Evolutionary conservation across 2,113 vertebrate genomes (phyloP).

Genomic region (Otis tarda): DNA sequence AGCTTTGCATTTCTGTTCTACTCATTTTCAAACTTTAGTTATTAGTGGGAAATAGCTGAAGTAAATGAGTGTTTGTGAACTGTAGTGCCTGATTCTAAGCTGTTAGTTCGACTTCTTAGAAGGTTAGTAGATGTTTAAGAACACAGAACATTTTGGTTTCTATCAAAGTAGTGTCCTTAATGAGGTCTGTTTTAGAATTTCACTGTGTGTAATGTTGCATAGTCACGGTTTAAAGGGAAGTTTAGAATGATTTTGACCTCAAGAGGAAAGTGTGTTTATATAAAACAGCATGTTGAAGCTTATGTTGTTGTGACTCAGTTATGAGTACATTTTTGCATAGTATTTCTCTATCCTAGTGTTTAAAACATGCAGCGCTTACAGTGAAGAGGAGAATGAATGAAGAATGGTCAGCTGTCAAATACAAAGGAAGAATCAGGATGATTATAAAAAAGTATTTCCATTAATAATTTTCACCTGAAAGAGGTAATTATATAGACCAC

Average conservation of each 20-base stretch:
- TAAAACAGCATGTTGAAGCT: background rate
- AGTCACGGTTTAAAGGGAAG: background rate
- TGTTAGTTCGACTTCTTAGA: background rate
- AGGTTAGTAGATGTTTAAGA: background rate
- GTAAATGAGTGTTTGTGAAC: conserved; percentile 68
- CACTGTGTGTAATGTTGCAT: background rate
- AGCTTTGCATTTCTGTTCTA: conserved; percentile 75
- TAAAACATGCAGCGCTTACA: background rate
- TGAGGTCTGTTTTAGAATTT: background rate
- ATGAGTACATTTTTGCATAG: background rate
- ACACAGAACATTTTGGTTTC: background rate
- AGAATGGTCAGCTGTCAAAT: background rate
- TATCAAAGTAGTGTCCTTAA: background rate
- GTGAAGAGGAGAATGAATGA: background rate
- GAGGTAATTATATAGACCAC: background rate
- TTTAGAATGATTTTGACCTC: background rate
- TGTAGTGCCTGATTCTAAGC: conserved; percentile 14
- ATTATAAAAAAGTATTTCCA: background rate
- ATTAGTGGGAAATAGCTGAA: conserved; percentile 65
- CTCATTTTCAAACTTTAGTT: conserved; percentile 71
- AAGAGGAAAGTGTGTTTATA: background rate
- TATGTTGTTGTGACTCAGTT: background rate
- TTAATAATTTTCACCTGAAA: background rate
- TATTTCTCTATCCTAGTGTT: background rate
- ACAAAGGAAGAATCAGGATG: background rate